Conservation (phyloP, 2,888 invertebrate genomes). For the Drosophila melanosoma region DNA sequence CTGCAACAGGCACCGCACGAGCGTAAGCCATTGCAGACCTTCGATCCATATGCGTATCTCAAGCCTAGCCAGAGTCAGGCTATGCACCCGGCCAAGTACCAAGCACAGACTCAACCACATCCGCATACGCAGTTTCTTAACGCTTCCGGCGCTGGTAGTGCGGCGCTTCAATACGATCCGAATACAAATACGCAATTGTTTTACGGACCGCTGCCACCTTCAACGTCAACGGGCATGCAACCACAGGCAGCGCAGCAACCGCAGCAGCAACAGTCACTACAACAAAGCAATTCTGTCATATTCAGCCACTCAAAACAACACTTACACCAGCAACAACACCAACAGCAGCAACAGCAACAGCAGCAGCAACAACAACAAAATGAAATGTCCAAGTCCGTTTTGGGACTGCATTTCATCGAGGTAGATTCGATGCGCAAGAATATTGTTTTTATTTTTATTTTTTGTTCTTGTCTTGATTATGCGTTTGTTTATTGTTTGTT, state of each 20-base stretch:
- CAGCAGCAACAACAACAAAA: conserved; percentile 82
- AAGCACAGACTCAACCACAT: conserved; percentile 63
- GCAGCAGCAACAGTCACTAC: conserved; percentile 60
- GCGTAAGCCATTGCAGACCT: conserved; percentile 82
- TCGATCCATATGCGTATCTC: conserved; percentile 83
- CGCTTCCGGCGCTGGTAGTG: conserved; percentile 56
- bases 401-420: conserved; percentile 83
- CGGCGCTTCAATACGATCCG: conserved; percentile 70
- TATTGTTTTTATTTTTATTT: conserved; percentile 21
- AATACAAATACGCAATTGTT: conserved; percentile 77
- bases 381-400: conserved; percentile 84
- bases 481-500: conserved; percentile 23
- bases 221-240: conserved; percentile 57
- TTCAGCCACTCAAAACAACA: conserved; percentile 78
- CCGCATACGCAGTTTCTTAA: conserved; percentile 78
- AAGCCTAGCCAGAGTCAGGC: conserved; percentile 76
- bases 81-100: conserved; percentile 64
- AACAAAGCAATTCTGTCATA: conserved; percentile 82
- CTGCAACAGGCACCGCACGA: conserved; percentile 59
- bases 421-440: conserved; percentile 77
- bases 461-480: conserved; percentile 24
- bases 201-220: conserved; percentile 62
- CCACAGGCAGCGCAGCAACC: conserved; percentile 57
- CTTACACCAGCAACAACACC: conserved; percentile 32
- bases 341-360: conserved; percentile 55